phyloP scores from a whole-genome alignment of 2,888 invertebrate genomes.

The Linnaemya vulpina region DNA sequence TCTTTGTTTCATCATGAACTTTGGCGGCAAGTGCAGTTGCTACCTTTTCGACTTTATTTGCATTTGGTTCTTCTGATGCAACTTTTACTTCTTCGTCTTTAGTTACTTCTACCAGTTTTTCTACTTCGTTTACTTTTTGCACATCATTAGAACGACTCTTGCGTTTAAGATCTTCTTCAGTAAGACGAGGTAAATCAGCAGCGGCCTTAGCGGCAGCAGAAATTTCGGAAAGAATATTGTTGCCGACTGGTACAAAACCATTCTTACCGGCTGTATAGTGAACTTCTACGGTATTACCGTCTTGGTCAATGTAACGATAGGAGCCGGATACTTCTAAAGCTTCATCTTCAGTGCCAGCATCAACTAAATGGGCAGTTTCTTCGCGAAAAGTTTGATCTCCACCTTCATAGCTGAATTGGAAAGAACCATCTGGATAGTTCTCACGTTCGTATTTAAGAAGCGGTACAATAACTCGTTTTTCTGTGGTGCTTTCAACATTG shows the following conservation, averaged over 20 bases:
- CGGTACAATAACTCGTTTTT: conserved; percentile 75
- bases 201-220: conserved; percentile 78
- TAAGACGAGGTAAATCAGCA: conserved; percentile 76
- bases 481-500: conserved; percentile 72
- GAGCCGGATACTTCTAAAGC: conserved; percentile 79
- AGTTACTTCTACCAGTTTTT: neutral
- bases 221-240: conserved; percentile 78
- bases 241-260: conserved; percentile 81
- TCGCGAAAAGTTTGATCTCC: conserved; percentile 78
- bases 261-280: conserved; percentile 81
- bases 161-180: conserved; percentile 52
- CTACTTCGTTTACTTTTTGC: conserved; percentile 20
- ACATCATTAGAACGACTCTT: conserved; percentile 54
- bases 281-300: conserved; percentile 79
- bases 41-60: neutral
- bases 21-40: neutral
- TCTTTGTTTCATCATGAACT: neutral
- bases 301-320: conserved; percentile 80
- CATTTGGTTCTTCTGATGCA: neutral
- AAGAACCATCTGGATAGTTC: conserved; percentile 79
- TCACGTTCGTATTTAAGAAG: conserved; percentile 76
- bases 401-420: conserved; percentile 79
- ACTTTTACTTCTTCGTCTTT: conserved; percentile 4
- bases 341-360: conserved; percentile 80
- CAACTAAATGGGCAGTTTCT: conserved; percentile 75